These are phyloP conservation scores for Labeo catla DNA, from an alignment of 2,113 vertebrate species.

Conservation along the genomic window DNA sequence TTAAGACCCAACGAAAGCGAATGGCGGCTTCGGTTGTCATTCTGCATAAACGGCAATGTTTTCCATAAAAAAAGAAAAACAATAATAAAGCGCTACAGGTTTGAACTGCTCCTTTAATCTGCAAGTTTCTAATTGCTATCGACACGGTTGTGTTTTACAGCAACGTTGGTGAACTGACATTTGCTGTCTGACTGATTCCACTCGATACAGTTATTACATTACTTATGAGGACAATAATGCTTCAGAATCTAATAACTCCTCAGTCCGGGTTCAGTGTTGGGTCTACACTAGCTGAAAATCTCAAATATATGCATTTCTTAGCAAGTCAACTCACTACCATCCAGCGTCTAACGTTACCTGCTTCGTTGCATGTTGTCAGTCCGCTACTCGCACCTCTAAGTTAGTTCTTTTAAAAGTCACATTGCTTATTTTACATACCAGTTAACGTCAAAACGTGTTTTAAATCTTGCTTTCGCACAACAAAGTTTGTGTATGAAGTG, in stretches of 20 bases:
- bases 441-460: not conserved
- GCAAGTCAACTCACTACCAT: not conserved
- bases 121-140: not conserved
- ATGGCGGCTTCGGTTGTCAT: not conserved
- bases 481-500: not conserved
- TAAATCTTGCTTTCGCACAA: not conserved
- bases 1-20: not conserved
- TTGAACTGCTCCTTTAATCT: not conserved
- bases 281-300: not conserved
- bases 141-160: not conserved
- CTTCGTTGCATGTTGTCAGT: too few species aligned
- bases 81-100: not conserved
- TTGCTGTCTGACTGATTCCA: not conserved
- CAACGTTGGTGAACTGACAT: not conserved
- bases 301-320: too few species aligned
- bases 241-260: accelerated
- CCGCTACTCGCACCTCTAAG: not conserved
- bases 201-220: not conserved
- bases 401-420: too few species aligned
- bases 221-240: not conserved
- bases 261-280: not conserved
- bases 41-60: not conserved
- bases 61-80: not conserved
- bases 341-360: not conserved
- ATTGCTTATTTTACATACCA: not conserved